Conservation (phyloP, 1,140 invertebrate species). For the Rhagoletis pomonella region DNA sequence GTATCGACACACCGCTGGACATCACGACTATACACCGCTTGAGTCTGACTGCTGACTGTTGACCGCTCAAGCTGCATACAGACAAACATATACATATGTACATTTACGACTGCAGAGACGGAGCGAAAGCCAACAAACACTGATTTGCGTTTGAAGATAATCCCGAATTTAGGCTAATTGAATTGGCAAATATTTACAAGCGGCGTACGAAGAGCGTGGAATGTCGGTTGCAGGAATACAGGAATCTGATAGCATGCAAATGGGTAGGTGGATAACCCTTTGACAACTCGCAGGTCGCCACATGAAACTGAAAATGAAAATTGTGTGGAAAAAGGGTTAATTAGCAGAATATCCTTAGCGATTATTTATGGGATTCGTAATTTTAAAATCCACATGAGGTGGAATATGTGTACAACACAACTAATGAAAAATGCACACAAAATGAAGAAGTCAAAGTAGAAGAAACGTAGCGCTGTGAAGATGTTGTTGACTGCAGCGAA, state of each 20-base stretch:
- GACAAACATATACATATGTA: not conserved
- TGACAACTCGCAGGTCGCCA: not conserved
- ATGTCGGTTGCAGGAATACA: not conserved
- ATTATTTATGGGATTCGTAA: constrained; percentile 27
- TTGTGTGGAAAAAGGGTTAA: constrained; percentile 51
- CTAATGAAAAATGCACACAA: constrained; percentile 11
- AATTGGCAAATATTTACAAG: constrained; percentile 71
- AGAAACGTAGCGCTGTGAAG: not conserved
- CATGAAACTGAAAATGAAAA: not conserved
- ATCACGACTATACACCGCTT: not conserved
- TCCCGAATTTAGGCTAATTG: constrained; percentile 70
- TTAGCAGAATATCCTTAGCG: constrained; percentile 36
- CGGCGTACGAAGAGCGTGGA: not conserved
- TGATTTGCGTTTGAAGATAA: constrained; percentile 62
- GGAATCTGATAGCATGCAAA: not conserved
- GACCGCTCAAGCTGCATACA: not conserved
- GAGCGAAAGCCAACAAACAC: not conserved
- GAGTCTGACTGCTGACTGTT: too few relatives aligned
- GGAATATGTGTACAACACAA: constrained; percentile 15
- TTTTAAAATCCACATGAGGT: constrained; percentile 49
- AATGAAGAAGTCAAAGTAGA: not conserved
- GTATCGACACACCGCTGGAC: constrained; percentile 19
- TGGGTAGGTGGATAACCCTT: constrained; percentile 26
- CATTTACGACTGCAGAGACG: not conserved
- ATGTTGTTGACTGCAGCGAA: not conserved